Evolutionary conservation across 1,140 invertebrate species (phyloP).

Genomic region (Stenopsyche tienmushanensis): DNA sequence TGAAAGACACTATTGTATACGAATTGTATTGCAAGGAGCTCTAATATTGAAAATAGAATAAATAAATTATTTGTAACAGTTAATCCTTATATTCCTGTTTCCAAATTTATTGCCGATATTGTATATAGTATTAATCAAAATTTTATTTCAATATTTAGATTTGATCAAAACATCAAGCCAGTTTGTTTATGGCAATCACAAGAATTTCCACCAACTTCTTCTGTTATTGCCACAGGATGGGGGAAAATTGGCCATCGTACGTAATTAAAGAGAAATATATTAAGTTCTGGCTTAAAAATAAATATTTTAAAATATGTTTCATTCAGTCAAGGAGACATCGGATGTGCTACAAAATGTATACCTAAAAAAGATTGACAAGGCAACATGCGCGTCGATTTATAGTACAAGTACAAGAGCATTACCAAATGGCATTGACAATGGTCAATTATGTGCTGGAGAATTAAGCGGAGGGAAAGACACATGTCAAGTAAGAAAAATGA

Average conservation of each 20-base stretch:
- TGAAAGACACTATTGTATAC: no score
- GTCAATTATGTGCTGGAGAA: slow-evolving; percentile 40
- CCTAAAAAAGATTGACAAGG: slow-evolving; percentile 29
- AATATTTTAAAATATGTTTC: background rate
- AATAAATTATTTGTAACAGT: no score
- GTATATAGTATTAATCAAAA: no score
- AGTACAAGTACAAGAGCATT: slow-evolving; percentile 37
- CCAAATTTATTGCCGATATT: no score
- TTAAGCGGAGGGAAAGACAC: slow-evolving; percentile 43
- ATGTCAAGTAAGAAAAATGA: no score
- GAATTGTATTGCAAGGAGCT: no score
- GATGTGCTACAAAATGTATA: slow-evolving; percentile 34
- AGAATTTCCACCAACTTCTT: slow-evolving; percentile 21
- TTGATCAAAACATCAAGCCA: slow-evolving; percentile 51
- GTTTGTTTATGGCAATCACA: slow-evolving; percentile 55
- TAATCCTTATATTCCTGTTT: no score
- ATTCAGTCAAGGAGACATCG: slow-evolving; percentile 44
- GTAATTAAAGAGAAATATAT: no score
- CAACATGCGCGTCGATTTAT: slow-evolving; percentile 21
- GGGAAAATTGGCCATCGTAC: slow-evolving; percentile 20
- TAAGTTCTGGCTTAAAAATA: background rate
- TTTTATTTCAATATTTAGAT: no score
- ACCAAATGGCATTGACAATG: slow-evolving; percentile 1
- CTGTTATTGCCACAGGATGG: slow-evolving; percentile 52
- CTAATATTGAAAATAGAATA: no score